Evolutionary conservation across 2,797 vertebrate species (phyloP).

Genomic region (Parauchenoglanis ngamensis): DNA sequence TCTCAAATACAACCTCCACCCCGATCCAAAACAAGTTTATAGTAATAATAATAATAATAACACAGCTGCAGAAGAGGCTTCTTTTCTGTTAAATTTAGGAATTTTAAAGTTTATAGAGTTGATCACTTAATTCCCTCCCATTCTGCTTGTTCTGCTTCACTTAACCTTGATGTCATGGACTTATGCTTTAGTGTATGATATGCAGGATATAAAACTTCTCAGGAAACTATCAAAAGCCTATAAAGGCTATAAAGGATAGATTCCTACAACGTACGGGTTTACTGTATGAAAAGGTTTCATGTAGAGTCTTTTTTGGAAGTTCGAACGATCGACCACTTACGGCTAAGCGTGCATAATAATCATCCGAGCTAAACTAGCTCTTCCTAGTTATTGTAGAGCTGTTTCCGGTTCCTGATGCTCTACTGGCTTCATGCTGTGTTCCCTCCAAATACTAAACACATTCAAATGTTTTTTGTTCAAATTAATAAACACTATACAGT

Average conservation of each 20-base stretch:
- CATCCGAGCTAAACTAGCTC: background rate
- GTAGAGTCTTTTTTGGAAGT: background rate
- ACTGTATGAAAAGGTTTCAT: background rate
- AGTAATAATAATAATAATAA: background rate
- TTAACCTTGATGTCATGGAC: background rate
- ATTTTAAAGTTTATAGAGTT: background rate
- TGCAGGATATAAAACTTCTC: background rate
- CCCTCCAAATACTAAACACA: background rate
- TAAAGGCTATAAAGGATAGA: background rate
- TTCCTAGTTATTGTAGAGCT: background rate
- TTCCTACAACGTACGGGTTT: background rate
- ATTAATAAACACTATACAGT: too few species aligned
- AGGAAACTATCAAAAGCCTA: background rate
- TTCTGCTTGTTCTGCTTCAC: background rate
- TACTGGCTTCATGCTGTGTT: background rate
- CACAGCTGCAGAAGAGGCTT: background rate
- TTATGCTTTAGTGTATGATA: background rate
- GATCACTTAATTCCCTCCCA: background rate
- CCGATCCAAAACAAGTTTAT: too few species aligned
- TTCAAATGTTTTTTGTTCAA: too few species aligned
- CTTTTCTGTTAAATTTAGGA: background rate
- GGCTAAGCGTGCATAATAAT: background rate
- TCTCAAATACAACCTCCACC: too few species aligned
- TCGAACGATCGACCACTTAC: background rate
- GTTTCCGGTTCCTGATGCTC: too few species aligned